Evolutionary conservation across 2,797 vertebrate species (phyloP).

Genomic region (Gallinago nigripennis): DNA sequence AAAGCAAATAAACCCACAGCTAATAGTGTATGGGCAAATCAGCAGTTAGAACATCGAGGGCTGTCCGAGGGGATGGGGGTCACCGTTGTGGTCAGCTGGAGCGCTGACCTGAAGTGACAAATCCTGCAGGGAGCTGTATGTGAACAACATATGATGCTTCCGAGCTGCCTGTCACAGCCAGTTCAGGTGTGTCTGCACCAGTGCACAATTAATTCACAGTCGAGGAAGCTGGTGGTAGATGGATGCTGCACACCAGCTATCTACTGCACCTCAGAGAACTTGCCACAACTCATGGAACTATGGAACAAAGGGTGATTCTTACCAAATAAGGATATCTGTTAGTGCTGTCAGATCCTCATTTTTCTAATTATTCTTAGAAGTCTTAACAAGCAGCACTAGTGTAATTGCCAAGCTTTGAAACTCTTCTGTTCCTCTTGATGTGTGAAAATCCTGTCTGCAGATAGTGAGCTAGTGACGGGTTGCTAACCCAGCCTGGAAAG

Average conservation of each 20-base stretch:
- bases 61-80: neutral
- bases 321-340: neutral
- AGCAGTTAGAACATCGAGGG: neutral
- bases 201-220: neutral
- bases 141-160: too few relatives aligned
- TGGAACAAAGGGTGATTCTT: neutral
- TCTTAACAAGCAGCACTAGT: neutral
- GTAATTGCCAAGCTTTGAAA: neutral
- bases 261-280: neutral
- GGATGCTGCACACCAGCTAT: neutral
- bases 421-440: neutral
- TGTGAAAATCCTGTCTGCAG: neutral
- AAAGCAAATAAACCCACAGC: neutral
- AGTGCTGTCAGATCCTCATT: neutral
- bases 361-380: neutral
- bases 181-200: neutral
- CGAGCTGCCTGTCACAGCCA: neutral
- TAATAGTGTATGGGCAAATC: neutral
- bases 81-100: neutral
- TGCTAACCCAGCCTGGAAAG: neutral
- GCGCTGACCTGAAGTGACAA: neutral
- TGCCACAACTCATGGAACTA: neutral
- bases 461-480: neutral
- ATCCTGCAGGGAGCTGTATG: neutral
- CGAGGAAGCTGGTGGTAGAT: neutral